A percentile compares a stretch with the other conserved stretches of the same genome.
Evolutionary conservation across 2,113 vertebrate species (phyloP).

Genomic region (Bubo scandiacus): DNA sequence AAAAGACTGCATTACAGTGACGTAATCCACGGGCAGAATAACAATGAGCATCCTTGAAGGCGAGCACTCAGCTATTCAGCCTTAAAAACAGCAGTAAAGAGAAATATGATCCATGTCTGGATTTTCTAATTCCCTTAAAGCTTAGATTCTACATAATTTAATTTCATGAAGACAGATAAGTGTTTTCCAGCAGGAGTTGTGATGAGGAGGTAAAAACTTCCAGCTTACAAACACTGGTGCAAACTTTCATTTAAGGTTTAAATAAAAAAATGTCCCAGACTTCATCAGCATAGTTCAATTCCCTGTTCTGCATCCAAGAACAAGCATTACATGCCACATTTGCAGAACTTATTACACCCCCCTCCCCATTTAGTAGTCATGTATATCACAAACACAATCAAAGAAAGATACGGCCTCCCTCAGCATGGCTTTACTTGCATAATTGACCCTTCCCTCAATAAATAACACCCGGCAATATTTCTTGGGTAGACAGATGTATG

Average conservation of each 20-base stretch:
- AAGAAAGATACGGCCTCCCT: background rate
- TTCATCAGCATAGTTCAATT: background rate
- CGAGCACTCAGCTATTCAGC: background rate
- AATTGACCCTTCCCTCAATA: background rate
- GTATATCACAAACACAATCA: background rate
- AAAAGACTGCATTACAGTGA: background rate
- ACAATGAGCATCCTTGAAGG: background rate
- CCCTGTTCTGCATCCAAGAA: background rate
- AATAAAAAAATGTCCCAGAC: background rate
- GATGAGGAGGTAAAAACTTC: background rate
- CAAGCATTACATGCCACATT: rapidly evolving
- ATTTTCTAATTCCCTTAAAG: background rate
- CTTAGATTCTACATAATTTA: background rate
- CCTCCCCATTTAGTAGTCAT: rapidly evolving
- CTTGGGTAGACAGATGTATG: background rate
- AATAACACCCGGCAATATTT: background rate
- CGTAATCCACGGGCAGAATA: background rate
- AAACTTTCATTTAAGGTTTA: background rate
- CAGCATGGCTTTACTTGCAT: background rate
- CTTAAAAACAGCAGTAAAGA: background rate
- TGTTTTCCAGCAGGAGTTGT: background rate
- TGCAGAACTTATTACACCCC: background rate
- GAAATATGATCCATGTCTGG: background rate
- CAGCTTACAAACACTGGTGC: background rate
- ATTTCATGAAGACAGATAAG: background rate